phyloP scores from a whole-genome alignment of 2,113 vertebrate genomes.

The Suricata suricatta region DNA sequence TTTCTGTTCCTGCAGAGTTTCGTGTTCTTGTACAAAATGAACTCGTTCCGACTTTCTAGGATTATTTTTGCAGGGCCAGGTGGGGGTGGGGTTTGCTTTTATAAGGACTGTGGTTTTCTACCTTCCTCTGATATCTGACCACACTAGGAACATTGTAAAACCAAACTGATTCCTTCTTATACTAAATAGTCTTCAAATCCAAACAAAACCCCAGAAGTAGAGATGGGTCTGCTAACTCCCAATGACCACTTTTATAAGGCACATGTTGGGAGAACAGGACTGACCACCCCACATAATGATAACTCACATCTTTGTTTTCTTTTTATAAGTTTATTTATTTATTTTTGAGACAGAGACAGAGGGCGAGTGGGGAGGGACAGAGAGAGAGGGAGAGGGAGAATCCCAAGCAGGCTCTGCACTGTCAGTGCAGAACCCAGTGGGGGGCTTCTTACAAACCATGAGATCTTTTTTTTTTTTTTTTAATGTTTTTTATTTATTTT shows the following conservation, averaged over 20 bases:
- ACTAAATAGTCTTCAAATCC: neutral
- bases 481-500: no score
- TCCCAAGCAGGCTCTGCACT: no score
- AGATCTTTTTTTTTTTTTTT: no score
- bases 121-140: neutral
- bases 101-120: neutral
- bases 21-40: neutral
- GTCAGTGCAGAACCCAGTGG: no score
- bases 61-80: neutral
- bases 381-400: no score
- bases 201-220: neutral
- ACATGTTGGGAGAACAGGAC: accelerated
- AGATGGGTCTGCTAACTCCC: accelerated
- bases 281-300: neutral
- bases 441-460: no score
- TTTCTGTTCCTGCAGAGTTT: neutral
- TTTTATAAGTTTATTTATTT: no score
- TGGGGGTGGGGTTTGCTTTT: neutral
- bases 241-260: accelerated
- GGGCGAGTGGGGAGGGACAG: no score
- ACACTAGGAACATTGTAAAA: neutral
- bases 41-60: neutral
- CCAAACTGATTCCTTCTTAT: neutral
- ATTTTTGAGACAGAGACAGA: no score
- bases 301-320: no score